Base-by-base conservation (phyloP, 1,140 invertebrate genomes). In the Drosophila arawakana region DNA sequence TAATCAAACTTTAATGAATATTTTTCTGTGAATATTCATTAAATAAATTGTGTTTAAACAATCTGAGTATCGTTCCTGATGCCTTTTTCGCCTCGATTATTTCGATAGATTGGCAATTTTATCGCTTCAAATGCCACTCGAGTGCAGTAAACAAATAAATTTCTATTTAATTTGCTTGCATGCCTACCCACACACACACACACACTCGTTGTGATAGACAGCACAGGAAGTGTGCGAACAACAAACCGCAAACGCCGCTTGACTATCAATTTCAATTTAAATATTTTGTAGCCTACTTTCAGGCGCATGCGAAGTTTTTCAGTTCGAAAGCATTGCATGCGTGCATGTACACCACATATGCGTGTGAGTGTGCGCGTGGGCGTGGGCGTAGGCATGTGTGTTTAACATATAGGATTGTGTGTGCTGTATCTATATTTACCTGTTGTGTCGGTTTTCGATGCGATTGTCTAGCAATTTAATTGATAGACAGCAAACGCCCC, bases 201-300 rank as follows among this genome's bases (percentile, higher is more conserved):
- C 50, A 76, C 73, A 55, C 25, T 35, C 41, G 41, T 41, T 30
- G 46, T 18, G 25, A 60, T 52, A 37, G 67, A 54, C 61, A 66
- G 43, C 50, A 13, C 60, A 76, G 71, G 62, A 76, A 66, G 62
- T 57, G 39, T 55, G 55, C 34, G 49, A 67, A 84, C 70, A 70
- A 62, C 57, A 46, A 70, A 85, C 82, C 81, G 71, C 81, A 85
- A 67, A 47, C 68, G 75, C 71, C 44, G 55, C 30, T 72, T 15
- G 71, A 65, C 84, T 80, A 88, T 88, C 83, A 88, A 88, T 88
- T 89, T 88, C 83, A 88, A 88, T 88, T 88, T 88, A 82, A 86
- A 88, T 79, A 81, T 79, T 73, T 39, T 79, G 80, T 84, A 71
- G 84, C 83, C 72, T 68, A 79, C 60, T 58, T 70, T 73, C 65